Base-by-base conservation (phyloP, 2,113 vertebrate species). In the Aphelocoma coerulescens region DNA sequence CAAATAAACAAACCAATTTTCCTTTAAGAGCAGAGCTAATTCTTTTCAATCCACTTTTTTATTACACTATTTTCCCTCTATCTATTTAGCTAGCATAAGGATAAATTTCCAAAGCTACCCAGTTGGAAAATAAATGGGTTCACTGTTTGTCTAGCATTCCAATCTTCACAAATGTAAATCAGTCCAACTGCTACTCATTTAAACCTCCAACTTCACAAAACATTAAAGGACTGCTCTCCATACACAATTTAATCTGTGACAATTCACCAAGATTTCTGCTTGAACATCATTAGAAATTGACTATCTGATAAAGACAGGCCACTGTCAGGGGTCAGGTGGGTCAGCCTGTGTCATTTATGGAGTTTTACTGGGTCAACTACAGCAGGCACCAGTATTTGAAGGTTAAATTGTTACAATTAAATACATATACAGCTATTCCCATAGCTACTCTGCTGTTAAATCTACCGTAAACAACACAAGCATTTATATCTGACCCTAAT, bases 331-430 rank as follows among this genome's bases (percentile, higher is more conserved):
- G 98, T 98, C 97, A 74, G 37, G 23, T 10, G 55, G 98, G 98
- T 98, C 98, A 97, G 10, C 66, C 52, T 46, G 93, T 97, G 97
- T 98, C 99, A 98, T 99, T 99, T 98, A 95, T 91, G 81, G 92
- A 94, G 93, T 98, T 98, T 97, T 96, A 95, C 95, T 91, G 96
- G 98, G 97, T 98, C 98, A 98, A 43, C 97, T 95, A 41, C 94
- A 96, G 97, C 97, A 97, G 95, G 92, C 97, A 96, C 93, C 87
- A 48, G 78, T 95, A 95, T 98, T 98, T 98, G 98, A 98, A 98
- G 97, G 98, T 98, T 98, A 98, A 98, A 98, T 98, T 98, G 98
- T 98, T 98, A 98, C 98, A 98, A 98, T 98, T 98, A 98, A 98
- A 98, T 97, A 98, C 98, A 98, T 98, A 98, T 96, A 97, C 95